phyloP scores from a whole-genome alignment of 2,113 vertebrate genomes.

The Notechis scutatus region DNA sequence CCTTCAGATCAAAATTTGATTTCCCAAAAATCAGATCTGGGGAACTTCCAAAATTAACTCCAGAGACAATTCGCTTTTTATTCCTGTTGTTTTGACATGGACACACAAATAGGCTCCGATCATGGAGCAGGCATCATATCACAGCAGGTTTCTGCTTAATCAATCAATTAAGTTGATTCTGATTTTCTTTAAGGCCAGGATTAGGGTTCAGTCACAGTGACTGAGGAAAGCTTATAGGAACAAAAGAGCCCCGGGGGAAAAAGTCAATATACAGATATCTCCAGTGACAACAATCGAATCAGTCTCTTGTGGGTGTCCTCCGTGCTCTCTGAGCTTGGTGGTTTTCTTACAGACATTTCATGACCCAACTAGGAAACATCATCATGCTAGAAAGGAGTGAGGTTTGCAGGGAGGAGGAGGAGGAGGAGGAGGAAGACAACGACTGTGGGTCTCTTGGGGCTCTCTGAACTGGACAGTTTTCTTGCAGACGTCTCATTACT shows the following conservation, averaged over 20 bases:
- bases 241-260: neutral
- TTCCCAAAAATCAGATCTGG: neutral
- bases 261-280: neutral
- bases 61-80: neutral
- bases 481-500: too few species aligned
- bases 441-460: too few species aligned
- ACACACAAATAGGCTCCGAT: neutral
- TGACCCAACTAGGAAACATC: too few species aligned
- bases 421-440: neutral
- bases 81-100: neutral
- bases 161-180: neutral
- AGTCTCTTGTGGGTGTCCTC: neutral
- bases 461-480: too few species aligned
- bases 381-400: too few species aligned
- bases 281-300: neutral
- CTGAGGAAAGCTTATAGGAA: neutral
- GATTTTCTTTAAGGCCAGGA: neutral
- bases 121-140: neutral
- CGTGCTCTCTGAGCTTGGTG: too few species aligned
- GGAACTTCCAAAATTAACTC: neutral
- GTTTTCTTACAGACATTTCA: too few species aligned
- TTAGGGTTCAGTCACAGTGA: neutral
- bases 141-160: neutral
- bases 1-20: neutral
- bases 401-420: neutral